Percentiles rank a stretch among this genome's conserved stretches.
phyloP scores from a whole-genome alignment of 2,113 vertebrate genomes.

The Brachypodius melanocephalos region DNA sequence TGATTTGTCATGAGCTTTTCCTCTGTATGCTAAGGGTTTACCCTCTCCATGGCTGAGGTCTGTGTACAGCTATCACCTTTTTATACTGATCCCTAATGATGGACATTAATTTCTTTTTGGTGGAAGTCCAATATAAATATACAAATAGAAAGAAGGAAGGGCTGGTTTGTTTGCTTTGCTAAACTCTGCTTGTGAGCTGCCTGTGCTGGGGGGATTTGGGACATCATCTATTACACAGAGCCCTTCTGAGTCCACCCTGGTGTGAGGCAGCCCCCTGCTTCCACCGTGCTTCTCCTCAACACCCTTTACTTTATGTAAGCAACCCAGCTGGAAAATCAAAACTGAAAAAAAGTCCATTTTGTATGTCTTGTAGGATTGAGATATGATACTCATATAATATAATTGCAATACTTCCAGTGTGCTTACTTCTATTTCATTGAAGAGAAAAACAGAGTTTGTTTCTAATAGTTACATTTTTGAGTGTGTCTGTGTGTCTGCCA shows the following conservation, averaged over 20 bases:
- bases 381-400: too few species aligned
- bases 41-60: neutral
- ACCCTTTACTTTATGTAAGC: neutral
- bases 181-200: neutral
- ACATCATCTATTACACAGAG: neutral
- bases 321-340: neutral
- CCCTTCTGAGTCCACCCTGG: neutral
- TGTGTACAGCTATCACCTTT: neutral
- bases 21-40: neutral
- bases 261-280: neutral
- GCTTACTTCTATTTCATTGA: neutral
- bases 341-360: neutral
- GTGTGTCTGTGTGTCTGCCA: fast-evolving
- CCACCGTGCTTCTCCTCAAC: fast-evolving
- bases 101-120: neutral
- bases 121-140: neutral
- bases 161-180: neutral
- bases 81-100: neutral
- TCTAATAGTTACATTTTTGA: neutral
- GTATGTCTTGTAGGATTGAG: neutral
- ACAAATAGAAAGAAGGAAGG: neutral
- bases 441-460: neutral
- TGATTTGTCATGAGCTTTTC: neutral
- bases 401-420: neutral
- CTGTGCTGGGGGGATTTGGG: neutral